Evolutionary conservation across 2,113 vertebrate species (phyloP).

Genomic region (Malaclemys terrapin): DNA sequence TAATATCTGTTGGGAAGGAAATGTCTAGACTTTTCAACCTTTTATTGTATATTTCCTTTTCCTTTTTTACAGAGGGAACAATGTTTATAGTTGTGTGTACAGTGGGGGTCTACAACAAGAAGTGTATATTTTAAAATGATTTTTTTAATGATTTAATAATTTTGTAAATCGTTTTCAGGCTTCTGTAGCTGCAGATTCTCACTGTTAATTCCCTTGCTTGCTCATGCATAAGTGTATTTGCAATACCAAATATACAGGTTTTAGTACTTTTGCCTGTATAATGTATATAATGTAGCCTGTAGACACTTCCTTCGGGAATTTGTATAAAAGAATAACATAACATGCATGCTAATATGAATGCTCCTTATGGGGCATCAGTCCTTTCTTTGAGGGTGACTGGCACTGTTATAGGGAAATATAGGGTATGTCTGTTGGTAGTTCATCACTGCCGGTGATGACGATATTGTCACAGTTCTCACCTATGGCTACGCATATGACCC

Average conservation of each 20-base stretch:
- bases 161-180: slow-evolving; percentile 89
- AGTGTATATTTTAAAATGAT: slow-evolving; percentile 91
- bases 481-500: no score
- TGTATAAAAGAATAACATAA: neutral
- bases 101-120: slow-evolving; percentile 91
- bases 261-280: slow-evolving; percentile 88
- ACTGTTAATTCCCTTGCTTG: slow-evolving; percentile 89
- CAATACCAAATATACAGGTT: slow-evolving; percentile 92
- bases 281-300: neutral
- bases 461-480: no score
- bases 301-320: slow-evolving; percentile 4
- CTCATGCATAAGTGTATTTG: slow-evolving; percentile 91
- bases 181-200: slow-evolving; percentile 91
- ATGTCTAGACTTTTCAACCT: slow-evolving; percentile 87
- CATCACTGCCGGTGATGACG: no score
- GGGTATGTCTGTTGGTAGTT: no score
- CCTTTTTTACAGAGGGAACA: slow-evolving; percentile 90
- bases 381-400: neutral
- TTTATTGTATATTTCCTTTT: slow-evolving; percentile 86
- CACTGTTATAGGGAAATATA: neutral
- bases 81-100: slow-evolving; percentile 92
- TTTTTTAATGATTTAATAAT: slow-evolving; percentile 89
- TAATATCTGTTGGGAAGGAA: slow-evolving; percentile 89
- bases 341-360: neutral
- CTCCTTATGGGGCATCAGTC: neutral